Conservation (phyloP, 2,888 invertebrate genomes). For the Dicycla oo region DNA sequence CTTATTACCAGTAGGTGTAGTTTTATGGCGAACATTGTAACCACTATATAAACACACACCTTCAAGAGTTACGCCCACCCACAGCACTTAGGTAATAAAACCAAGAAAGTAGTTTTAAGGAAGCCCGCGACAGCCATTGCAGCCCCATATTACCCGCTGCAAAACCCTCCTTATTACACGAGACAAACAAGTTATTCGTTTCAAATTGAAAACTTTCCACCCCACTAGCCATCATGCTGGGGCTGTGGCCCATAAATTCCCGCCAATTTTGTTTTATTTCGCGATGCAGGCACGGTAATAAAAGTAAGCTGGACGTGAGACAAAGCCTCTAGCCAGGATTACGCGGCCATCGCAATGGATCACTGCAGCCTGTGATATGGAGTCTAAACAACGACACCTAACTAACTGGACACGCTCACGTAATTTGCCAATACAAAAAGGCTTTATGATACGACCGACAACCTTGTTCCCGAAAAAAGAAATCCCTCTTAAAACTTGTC, state of each 20-base stretch:
- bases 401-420: conserved; percentile 72
- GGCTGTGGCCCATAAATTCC: conserved; percentile 89
- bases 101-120: conserved; percentile 89
- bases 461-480: conserved; percentile 68
- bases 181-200: conserved; percentile 90
- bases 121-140: conserved; percentile 87
- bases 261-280: conserved; percentile 91
- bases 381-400: conserved; percentile 85
- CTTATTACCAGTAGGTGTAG: conserved; percentile 48
- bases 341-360: conserved; percentile 88
- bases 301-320: conserved; percentile 91
- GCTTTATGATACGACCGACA: conserved; percentile 61
- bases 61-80: conserved; percentile 78
- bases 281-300: conserved; percentile 89
- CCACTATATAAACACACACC: conserved; percentile 69
- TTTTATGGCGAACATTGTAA: conserved; percentile 67
- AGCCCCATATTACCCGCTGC: conserved; percentile 85
- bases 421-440: conserved; percentile 65
- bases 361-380: conserved; percentile 86
- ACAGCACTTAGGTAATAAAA: conserved; percentile 88
- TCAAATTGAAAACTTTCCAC: conserved; percentile 90
- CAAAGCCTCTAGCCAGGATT: conserved; percentile 88
- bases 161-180: conserved; percentile 89
- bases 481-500: conserved; percentile 73
- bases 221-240: conserved; percentile 87